These are phyloP conservation scores for Gila orcuttii DNA, from an alignment of 2,113 vertebrate species.

Conservation along the genomic window DNA sequence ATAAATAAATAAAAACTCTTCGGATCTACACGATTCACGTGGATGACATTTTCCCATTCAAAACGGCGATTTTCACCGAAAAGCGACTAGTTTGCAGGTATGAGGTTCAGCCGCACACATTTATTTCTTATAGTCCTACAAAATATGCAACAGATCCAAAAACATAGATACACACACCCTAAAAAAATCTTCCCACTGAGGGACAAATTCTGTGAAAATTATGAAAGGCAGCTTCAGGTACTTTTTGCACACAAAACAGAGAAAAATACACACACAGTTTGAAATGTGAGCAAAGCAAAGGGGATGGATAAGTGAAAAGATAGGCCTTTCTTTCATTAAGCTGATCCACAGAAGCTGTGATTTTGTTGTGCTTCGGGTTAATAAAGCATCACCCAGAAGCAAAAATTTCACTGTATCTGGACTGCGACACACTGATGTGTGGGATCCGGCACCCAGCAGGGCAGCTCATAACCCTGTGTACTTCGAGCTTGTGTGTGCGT, in stretches of 20 bases:
- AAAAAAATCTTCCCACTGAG: conserved; percentile 1
- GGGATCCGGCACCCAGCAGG: background rate
- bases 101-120: conserved; percentile 8
- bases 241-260: conserved; percentile 5
- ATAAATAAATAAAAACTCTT: too few species aligned
- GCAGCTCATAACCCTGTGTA: conserved; percentile 15
- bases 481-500: conserved; percentile 19
- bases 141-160: background rate
- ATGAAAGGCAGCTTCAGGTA: background rate
- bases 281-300: background rate
- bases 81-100: too few species aligned
- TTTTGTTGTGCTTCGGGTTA: background rate
- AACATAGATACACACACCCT: background rate
- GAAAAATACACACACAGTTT: background rate
- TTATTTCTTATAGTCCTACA: background rate
- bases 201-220: background rate
- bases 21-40: too few species aligned
- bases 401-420: background rate
- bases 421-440: conserved; percentile 6
- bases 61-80: too few species aligned
- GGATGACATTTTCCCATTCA: too few species aligned
- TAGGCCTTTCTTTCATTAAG: background rate
- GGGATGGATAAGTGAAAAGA: background rate
- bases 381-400: conserved; percentile 9
- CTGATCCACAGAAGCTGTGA: background rate